Conservation (phyloP, 2,797 vertebrate species). For the Vireo griseus region DNA sequence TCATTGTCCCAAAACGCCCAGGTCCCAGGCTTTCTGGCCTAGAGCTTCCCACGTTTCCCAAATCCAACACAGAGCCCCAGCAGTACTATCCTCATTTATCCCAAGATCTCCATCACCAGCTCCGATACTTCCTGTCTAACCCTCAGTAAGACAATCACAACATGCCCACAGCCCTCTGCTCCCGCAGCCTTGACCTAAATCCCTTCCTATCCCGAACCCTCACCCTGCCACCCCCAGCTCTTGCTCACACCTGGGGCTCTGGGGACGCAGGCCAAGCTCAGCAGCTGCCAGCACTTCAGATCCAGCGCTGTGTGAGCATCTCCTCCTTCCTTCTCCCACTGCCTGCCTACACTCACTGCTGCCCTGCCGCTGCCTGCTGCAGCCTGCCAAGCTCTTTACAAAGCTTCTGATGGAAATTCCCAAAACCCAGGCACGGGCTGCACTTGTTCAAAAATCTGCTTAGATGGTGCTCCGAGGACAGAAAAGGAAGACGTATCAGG, state of each 20-base stretch:
- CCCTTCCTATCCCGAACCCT: fast-evolving
- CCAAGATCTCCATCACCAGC: neutral
- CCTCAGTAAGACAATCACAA: neutral
- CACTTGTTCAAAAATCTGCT: neutral
- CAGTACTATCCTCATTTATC: fast-evolving
- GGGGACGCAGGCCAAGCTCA: neutral
- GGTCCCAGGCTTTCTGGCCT: neutral
- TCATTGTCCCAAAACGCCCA: neutral
- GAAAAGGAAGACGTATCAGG: conserved; percentile 19
- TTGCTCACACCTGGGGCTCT: neutral
- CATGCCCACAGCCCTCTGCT: fast-evolving
- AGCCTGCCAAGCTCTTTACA: neutral
- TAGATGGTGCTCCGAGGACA: neutral
- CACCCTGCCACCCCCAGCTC: neutral
- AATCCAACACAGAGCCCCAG: neutral
- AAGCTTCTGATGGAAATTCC: neutral
- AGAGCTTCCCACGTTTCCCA: neutral
- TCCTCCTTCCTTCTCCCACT: neutral
- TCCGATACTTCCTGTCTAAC: neutral
- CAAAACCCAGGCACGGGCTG: neutral
- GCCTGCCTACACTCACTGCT: fast-evolving
- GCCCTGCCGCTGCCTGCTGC: neutral
- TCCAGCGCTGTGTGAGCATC: fast-evolving
- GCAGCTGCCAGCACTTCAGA: neutral
- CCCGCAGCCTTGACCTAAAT: neutral